Base-by-base conservation (phyloP, 2,797 vertebrate genomes). In the Ambastaia sidthimunki region DNA sequence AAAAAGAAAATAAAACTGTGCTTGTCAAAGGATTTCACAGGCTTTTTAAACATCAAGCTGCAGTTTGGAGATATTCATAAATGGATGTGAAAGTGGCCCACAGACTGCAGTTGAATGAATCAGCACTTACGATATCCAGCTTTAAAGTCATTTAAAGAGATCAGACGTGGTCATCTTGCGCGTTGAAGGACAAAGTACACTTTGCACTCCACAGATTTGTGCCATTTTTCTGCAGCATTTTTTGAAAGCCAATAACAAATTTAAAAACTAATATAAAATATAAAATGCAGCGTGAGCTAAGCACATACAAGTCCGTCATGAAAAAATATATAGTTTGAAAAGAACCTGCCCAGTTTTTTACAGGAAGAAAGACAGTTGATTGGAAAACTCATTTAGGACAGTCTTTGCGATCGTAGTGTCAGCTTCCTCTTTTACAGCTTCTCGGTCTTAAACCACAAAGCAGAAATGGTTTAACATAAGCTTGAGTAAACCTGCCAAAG, bases 381-480 rank as follows among this genome's bases (percentile, higher is more conserved):
- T 54, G 47, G 11, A 78, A 34, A 25, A 7, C 50, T 23, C 12
- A 12, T 28, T 57, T 13, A 41, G 54, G n/a, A 9, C 18, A 3
- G 63, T 67, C 77, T 84, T 78, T 83, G 23, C 47, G 80, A 63
- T 73, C 77, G 7, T 41, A 78, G 78, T 34, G 73, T 81, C 71
- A 83, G 74, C 80, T 87, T 86, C 85, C 86, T 86, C 80, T 86
- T 89, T 81, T 80, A 54, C 4, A 48, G 57, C 82, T 84, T 80
- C 80, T 84, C 82, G 69, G 74, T 72, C 76, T 83, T 84, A 75
- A 80, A 62, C 85, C 81, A 71, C 84, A 86, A 88, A 89, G 84
- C 87, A 88, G 89, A 89, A 90, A 86, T 82, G 77, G 68, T 78
- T 84, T 83, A 60, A 82, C 82, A 80, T 71, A 83, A 63, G 80